Base-by-base conservation (phyloP, 2,888 invertebrate species). In the Mayetiola destructor region DNA sequence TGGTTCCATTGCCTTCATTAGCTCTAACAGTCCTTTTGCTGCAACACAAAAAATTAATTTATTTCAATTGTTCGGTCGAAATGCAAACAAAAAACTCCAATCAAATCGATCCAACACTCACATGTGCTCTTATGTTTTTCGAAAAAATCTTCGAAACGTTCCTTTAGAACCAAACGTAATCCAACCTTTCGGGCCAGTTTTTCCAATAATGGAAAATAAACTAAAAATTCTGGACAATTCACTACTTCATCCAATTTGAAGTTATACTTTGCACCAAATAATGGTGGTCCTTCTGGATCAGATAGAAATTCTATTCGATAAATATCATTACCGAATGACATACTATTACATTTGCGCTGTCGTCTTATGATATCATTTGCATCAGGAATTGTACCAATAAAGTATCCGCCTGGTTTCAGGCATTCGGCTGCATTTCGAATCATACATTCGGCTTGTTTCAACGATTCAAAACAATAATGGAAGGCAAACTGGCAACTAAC, bases 401-500 rank as follows among this genome's bases (percentile, higher is more conserved):
- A 99, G 69, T 81, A 93, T 2, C 99, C 97, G 59, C 91, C 96
- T 0, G 87, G 82, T 63, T 80, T 80, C 20, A 99, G 75, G 68
- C 87, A 87, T 68, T 94, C 94, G 8, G 92, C 83, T 9, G 89
- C 89, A 75, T 99, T 99, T 59, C 80, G 80, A 8, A 99, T 74
- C 92, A 97, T 93, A 67, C 85, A 83, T 67, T 90, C 84, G 1
- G 94, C 94, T 74, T 96, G 94, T 4, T 76, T 72, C 59, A 91
- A 72, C 59, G 88, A 86, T 72, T 94, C 93, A 72, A 95, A 96
- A 66, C 88, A 85, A 68, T 99, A 99, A 74, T 99, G 99, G 68
- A 99, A 86, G 21, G 95, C 91, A 79, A 99, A 99, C 73, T 99
- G 99, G 69, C 95, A 95, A 69, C 94, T 95, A 1, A 90, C 90